A percentile compares a stretch with the other conserved stretches of the same genome.
These are phyloP conservation scores for Heliconius himera DNA, from an alignment of 1,140 invertebrate species.

Conservation along the genomic window DNA sequence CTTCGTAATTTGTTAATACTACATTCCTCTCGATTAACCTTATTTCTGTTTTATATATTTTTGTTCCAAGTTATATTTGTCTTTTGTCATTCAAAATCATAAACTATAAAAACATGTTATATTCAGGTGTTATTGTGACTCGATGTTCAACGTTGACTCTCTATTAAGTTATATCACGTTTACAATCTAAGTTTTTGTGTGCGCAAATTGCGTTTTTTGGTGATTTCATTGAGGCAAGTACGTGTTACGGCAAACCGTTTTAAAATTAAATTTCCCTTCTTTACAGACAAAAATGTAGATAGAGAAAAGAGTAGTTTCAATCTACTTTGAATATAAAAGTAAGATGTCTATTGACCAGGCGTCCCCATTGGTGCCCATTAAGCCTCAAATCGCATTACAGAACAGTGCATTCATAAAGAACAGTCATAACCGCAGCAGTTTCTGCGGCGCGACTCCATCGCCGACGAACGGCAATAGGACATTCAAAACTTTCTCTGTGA, in stretches of 20 bases:
- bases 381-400: constrained; percentile 76
- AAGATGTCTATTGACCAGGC: constrained; percentile 81
- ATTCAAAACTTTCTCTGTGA: constrained; percentile 77
- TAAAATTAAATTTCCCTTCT: constrained; percentile 58
- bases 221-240: constrained; percentile 48
- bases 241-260: constrained; percentile 8
- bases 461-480: constrained; percentile 73
- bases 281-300: constrained; percentile 79
- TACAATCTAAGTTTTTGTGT: constrained; percentile 21
- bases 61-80: constrained; percentile 40
- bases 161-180: constrained; percentile 15
- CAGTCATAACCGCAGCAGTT: constrained; percentile 78
- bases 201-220: constrained; percentile 58
- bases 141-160: constrained; percentile 35
- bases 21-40: constrained; percentile 60
- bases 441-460: constrained; percentile 75
- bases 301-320: constrained; percentile 56
- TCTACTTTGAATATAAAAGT: constrained; percentile 63
- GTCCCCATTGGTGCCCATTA: constrained; percentile 79
- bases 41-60: constrained; percentile 52
- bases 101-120: constrained; percentile 30
- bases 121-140: constrained; percentile 42
- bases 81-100: constrained; percentile 26
- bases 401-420: constrained; percentile 80
- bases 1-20: constrained; percentile 1